phyloP scores from a whole-genome alignment of 2,797 vertebrate species.

The Otolemur crassicaudatus region DNA sequence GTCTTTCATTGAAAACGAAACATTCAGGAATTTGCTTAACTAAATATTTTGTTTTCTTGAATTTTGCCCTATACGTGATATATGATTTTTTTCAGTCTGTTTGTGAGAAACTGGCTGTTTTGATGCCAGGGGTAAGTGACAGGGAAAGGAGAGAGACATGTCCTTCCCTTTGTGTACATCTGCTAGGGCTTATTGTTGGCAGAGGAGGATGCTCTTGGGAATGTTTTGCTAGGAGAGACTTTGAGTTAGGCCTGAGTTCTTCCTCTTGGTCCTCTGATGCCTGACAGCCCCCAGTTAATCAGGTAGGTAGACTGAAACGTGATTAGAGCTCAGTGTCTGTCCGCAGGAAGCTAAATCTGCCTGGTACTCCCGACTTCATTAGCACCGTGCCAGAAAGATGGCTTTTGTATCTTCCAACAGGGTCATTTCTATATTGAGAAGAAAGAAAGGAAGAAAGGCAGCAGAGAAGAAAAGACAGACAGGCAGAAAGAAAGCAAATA shows the following conservation, averaged over 20 bases:
- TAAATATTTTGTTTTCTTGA: slow-evolving; percentile 53
- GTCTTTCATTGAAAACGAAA: slow-evolving; percentile 8
- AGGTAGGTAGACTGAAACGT: neutral
- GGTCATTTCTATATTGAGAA: neutral
- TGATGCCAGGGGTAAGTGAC: neutral
- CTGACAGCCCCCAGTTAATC: neutral
- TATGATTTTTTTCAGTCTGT: neutral
- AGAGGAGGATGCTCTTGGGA: neutral
- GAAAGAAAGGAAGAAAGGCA: neutral
- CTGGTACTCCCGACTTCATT: slow-evolving; percentile 9
- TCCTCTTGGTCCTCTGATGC: slow-evolving; percentile 7
- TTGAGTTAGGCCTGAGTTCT: neutral
- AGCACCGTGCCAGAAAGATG: neutral
- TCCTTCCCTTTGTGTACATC: neutral
- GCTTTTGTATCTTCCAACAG: neutral
- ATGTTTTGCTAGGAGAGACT: neutral
- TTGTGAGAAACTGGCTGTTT: slow-evolving; percentile 2
- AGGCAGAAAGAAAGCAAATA: no score
- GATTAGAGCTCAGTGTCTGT: neutral
- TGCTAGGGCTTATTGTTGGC: neutral
- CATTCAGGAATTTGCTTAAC: slow-evolving; percentile 21
- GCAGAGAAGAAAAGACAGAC: neutral
- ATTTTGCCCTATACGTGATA: neutral
- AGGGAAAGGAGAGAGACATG: neutral
- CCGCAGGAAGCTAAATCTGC: neutral